These are phyloP conservation scores for Peromyscus californicus DNA, from an alignment of 2,113 vertebrate species.

Conservation along the genomic window DNA sequence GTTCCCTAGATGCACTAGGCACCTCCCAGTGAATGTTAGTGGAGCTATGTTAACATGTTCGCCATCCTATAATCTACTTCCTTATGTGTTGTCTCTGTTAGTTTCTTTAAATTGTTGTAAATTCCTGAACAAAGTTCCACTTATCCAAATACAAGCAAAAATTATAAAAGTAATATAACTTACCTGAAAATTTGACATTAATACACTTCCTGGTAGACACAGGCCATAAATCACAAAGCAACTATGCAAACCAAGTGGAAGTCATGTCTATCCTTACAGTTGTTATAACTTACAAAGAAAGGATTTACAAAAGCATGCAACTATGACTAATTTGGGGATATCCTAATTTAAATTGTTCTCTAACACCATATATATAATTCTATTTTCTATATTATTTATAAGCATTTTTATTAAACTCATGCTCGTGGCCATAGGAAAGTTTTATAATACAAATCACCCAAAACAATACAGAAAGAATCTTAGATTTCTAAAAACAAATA, in stretches of 20 bases:
- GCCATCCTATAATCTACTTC: background rate
- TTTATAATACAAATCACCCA: conserved; percentile 46
- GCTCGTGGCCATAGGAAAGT: background rate
- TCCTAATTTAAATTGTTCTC: conserved; percentile 51
- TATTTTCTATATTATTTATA: conserved; percentile 42
- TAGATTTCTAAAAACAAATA: background rate
- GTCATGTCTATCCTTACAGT: background rate
- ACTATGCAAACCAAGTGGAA: conserved; percentile 31
- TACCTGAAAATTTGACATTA: conserved; percentile 39
- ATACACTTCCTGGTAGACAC: background rate
- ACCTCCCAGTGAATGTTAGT: conserved; percentile 11
- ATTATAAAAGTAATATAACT: conserved; percentile 35
- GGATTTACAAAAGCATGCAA: conserved; percentile 53
- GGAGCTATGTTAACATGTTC: background rate
- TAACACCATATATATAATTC: conserved; percentile 29
- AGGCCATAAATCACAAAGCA: conserved; percentile 32
- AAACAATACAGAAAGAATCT: conserved; percentile 37
- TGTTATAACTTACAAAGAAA: conserved; percentile 57
- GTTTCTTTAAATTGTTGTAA: conserved; percentile 34
- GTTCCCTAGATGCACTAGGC: background rate
- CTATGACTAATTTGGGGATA: conserved; percentile 42
- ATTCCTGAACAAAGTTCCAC: conserved; percentile 24
- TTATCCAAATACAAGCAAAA: conserved; percentile 50
- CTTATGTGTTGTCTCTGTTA: conserved; percentile 27
- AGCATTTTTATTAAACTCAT: conserved; percentile 48